Evolutionary conservation across 2,113 vertebrate genomes (phyloP).

Genomic region (Micromys minutus): DNA sequence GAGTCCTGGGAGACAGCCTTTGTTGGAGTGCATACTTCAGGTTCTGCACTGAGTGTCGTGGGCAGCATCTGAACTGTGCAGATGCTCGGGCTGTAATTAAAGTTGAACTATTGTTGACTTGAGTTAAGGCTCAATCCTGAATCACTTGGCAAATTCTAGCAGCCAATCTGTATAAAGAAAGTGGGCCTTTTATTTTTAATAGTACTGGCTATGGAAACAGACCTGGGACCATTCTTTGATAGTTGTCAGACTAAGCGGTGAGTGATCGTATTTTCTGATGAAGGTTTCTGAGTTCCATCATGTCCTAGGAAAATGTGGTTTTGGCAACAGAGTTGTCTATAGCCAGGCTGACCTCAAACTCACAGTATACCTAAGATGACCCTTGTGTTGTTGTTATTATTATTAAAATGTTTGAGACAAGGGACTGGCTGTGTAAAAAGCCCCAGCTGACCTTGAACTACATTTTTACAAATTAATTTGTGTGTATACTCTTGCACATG

Average conservation of each 20-base stretch:
- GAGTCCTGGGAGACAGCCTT: background rate
- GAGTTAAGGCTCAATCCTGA: background rate
- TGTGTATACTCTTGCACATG: background rate
- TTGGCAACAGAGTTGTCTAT: background rate
- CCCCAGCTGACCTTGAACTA: background rate
- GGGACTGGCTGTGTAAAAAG: background rate
- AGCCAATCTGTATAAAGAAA: background rate
- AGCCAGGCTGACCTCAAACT: background rate
- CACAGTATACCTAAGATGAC: background rate
- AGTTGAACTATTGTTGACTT: background rate
- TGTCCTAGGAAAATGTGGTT: background rate
- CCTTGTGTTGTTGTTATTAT: background rate
- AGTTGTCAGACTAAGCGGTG: slow-evolving; percentile 14
- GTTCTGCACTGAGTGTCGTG: background rate
- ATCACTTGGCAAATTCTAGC: background rate
- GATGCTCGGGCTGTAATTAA: background rate
- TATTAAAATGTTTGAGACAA: background rate
- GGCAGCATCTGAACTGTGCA: background rate
- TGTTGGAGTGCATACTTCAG: background rate
- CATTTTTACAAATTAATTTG: background rate
- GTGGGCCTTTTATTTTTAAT: background rate
- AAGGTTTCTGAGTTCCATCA: background rate
- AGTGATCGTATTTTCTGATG: background rate
- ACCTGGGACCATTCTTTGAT: background rate
- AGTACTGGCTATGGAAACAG: background rate